Conservation (phyloP, 2,113 vertebrate species). For the Chlorocebus sabaeus region DNA sequence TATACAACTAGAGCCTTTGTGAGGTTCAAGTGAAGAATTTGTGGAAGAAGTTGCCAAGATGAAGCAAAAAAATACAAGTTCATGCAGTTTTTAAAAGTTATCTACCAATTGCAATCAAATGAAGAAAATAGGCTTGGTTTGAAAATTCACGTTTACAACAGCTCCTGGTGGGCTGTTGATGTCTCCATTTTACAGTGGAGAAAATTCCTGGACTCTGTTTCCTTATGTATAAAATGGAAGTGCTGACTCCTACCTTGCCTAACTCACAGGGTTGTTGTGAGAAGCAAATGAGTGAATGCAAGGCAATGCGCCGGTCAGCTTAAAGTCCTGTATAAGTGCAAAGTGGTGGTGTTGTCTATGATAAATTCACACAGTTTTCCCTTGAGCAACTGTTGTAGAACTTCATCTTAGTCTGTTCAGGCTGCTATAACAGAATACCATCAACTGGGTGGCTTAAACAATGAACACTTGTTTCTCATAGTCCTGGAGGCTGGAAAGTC, state of each 20-base stretch:
- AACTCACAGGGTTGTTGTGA: background rate
- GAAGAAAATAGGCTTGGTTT: background rate
- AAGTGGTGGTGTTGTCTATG: background rate
- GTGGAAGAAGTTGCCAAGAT: background rate
- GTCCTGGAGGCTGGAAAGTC: background rate
- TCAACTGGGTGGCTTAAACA: background rate
- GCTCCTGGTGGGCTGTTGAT: background rate
- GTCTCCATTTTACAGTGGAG: background rate
- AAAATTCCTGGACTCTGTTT: background rate
- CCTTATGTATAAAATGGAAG: background rate
- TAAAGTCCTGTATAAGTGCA: background rate
- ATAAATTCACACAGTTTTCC: background rate
- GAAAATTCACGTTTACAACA: background rate
- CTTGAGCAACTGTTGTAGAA: background rate
- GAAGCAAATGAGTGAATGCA: background rate
- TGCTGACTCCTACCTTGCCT: background rate
- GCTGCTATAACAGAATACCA: background rate
- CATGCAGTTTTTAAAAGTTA: background rate
- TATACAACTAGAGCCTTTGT: background rate
- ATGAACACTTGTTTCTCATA: background rate
- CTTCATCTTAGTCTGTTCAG: background rate
- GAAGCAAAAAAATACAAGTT: background rate
- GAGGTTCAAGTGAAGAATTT: background rate
- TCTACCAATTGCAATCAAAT: background rate
- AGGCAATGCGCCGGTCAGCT: background rate